These are phyloP conservation scores for Crocidura indochinensis DNA, from an alignment of 2,797 vertebrate species.

Conservation along the genomic window DNA sequence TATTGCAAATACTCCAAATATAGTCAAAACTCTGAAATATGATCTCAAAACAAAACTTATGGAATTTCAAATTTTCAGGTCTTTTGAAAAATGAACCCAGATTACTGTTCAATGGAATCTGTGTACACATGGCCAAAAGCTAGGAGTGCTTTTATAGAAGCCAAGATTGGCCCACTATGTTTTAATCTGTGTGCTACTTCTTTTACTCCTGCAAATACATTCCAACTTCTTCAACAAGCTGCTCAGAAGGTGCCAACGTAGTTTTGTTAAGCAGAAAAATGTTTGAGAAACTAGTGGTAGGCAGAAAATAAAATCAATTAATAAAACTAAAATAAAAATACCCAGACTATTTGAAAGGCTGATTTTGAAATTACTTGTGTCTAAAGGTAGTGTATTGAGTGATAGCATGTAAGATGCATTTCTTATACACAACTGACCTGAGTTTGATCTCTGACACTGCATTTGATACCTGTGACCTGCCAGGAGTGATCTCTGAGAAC, in stretches of 20 bases:
- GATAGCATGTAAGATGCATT: too few species aligned
- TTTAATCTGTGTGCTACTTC: background rate
- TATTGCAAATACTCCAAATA: background rate
- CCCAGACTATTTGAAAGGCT: background rate
- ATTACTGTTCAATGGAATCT: conserved; percentile 67
- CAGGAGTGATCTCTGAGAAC: too few species aligned
- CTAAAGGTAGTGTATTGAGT: background rate
- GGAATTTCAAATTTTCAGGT: conserved; percentile 60
- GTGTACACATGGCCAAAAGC: conserved; percentile 42
- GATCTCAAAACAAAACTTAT: conserved; percentile 66
- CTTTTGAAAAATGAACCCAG: conserved; percentile 71
- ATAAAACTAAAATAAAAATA: background rate
- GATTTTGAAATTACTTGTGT: conserved; percentile 52
- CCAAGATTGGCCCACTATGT: conserved; percentile 62
- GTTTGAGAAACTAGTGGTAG: conserved; percentile 47
- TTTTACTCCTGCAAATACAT: conserved; percentile 62
- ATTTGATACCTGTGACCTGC: too few species aligned
- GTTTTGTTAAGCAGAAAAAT: conserved; percentile 66
- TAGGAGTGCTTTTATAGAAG: conserved; percentile 52
- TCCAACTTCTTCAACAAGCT: conserved; percentile 68
- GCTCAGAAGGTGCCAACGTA: conserved; percentile 34
- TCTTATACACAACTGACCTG: too few species aligned
- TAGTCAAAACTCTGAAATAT: conserved; percentile 71
- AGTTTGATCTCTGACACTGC: too few species aligned
- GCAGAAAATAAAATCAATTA: background rate